A percentile compares a stretch with the other conserved stretches of the same genome.
These are phyloP conservation scores for Macroramphosus scolopax DNA, from an alignment of 2,797 vertebrate species.

Conservation along the genomic window DNA sequence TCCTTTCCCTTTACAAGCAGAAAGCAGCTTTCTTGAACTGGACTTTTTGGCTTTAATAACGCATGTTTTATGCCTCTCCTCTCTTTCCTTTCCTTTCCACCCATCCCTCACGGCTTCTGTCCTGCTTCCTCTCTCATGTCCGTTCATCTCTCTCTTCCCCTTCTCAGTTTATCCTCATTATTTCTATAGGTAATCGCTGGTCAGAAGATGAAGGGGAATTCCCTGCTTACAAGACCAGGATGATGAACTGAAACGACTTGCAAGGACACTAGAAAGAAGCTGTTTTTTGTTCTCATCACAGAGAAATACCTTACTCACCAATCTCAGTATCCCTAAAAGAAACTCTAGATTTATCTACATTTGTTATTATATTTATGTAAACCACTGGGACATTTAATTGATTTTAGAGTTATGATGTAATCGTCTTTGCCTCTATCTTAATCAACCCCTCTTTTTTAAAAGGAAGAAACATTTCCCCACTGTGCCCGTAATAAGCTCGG, in stretches of 20 bases:
- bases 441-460: slow-evolving; percentile 60
- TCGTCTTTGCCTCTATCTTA: slow-evolving; percentile 50
- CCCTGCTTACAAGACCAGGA: slow-evolving; percentile 70
- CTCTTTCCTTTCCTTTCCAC: slow-evolving; percentile 16
- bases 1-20: slow-evolving; percentile 12
- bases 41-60: slow-evolving; percentile 59
- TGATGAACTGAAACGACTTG: slow-evolving; percentile 73
- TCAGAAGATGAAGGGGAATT: slow-evolving; percentile 69
- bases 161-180: slow-evolving; percentile 93
- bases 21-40: slow-evolving; percentile 37
- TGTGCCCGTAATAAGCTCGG: slow-evolving; percentile 70
- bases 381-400: slow-evolving; percentile 83
- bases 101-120: slow-evolving; percentile 17
- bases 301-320: slow-evolving; percentile 81
- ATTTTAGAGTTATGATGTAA: slow-evolving; percentile 70
- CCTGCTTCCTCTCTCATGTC: slow-evolving; percentile 15
- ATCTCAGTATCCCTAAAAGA: slow-evolving; percentile 80
- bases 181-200: slow-evolving; percentile 91
- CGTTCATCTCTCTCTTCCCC: slow-evolving; percentile 28
- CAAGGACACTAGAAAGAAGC: slow-evolving; percentile 82
- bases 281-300: slow-evolving; percentile 76
- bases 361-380: slow-evolving; percentile 92
- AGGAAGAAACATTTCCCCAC: slow-evolving; percentile 44
- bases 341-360: slow-evolving; percentile 82
- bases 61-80: slow-evolving; percentile 62